Evolutionary conservation across 2,113 vertebrate genomes (phyloP), one percentile per base, ranked within the genome.

Genomic region (Tetraodon nigroviridis): DNA sequence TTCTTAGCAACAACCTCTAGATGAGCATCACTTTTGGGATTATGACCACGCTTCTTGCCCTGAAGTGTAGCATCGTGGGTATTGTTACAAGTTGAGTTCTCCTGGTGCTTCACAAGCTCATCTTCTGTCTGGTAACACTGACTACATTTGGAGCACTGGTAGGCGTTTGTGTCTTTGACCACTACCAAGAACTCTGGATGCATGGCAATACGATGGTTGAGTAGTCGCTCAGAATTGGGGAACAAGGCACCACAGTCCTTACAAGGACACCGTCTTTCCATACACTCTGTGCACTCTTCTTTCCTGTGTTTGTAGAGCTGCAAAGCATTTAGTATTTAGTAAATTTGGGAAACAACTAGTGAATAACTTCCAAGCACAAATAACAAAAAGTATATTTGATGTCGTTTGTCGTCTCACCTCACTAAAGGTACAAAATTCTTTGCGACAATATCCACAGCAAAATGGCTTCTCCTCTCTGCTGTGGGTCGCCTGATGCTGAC

Each of bases 381-480:
- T 45, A 60, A 50, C 1, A 27, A n/a, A n/a, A n/a, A 19, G 19
- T 0, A 17, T 27, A 7, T 12, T 49, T 61, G 44, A 47, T 29
- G 24, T 12, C n/a, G 22, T 4, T 19, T 12, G 17, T 21, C 1
- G 2, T 19, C 76, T 86, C 52, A 91, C 91, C 88, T 90, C 87
- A 20, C 84, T 81, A 54, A 89, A 90, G 44, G 83, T 90, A 20
- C 70, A 65, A 58, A 91, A 91, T 48, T 72, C 75, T 60, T 81
- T 79, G 56, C 67, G 52, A 59, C 91, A 92, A 73, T 83, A 80
- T 1, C 67, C 19, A 72, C 90, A 91, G 54, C 69, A 61, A 61
- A 92, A 90, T 32, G 89, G 84, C 60, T 89, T 90, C 73, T 90
- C 89, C 32, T 89, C 85, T 46, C 59, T 84, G 67, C 66, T 83